A percentile compares a stretch with the other conserved stretches of the same genome.
Conservation (phyloP, 2,797 vertebrate species). For the Platyrinchus mystaceus region DNA sequence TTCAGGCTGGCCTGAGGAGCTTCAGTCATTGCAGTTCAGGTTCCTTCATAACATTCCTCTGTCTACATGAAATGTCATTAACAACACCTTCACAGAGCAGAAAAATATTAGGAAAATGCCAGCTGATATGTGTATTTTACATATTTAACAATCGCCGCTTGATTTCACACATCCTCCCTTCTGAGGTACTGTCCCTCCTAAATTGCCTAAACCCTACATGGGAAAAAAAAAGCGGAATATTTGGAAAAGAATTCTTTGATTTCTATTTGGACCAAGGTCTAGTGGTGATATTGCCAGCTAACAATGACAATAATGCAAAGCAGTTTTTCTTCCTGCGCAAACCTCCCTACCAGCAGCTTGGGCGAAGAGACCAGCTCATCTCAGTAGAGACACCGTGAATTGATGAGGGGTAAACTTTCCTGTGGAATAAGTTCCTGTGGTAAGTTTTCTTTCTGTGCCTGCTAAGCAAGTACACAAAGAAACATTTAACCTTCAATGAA, state of each 20-base stretch:
- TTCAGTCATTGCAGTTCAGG: background rate
- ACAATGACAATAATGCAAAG: background rate
- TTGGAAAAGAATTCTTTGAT: background rate
- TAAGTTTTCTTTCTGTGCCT: background rate
- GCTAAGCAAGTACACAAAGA: background rate
- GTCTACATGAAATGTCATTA: background rate
- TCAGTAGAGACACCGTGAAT: background rate
- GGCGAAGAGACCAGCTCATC: background rate
- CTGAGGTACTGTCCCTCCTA: background rate
- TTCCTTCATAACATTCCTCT: background rate
- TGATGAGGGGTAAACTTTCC: background rate
- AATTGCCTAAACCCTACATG: background rate
- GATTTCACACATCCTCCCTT: background rate
- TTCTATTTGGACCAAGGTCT: background rate
- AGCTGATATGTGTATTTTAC: background rate
- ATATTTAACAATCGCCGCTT: background rate
- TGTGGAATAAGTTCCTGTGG: background rate
- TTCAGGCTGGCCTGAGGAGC: background rate
- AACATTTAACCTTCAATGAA: background rate
- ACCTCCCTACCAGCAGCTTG: background rate
- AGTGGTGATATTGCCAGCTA: background rate
- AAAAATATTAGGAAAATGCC: slow-evolving; percentile 4
- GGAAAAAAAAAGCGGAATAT: background rate
- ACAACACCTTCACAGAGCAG: background rate
- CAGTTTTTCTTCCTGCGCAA: background rate